A percentile compares a stretch with the other conserved stretches of the same genome.
Evolutionary conservation across 2,888 invertebrate genomes (phyloP).

Genomic region (Diaperis boleti): DNA sequence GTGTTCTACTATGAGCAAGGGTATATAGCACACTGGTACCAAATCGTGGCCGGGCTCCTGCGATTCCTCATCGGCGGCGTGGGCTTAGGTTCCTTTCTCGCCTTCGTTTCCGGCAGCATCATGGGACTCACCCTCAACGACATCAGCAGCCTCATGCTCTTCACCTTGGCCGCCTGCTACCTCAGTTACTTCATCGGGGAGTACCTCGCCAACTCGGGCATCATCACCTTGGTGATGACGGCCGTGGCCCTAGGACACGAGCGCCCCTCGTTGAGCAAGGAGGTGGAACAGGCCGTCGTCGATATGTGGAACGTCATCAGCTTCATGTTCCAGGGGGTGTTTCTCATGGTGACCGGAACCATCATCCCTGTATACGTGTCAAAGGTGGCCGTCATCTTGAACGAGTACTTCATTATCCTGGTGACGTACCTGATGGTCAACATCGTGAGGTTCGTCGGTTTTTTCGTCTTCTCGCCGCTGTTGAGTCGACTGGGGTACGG

Average conservation of each 20-base stretch:
- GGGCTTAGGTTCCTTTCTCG: constrained; percentile 3
- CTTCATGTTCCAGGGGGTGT: background rate
- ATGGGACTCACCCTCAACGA: constrained; percentile 8
- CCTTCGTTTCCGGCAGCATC: background rate
- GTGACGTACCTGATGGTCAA: constrained; percentile 13
- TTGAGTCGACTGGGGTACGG: constrained; percentile 11
- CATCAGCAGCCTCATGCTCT: background rate
- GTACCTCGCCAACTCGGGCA: background rate
- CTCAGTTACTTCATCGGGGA: constrained; percentile 1
- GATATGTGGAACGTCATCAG: constrained; percentile 10
- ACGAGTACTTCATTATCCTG: constrained; percentile 9
- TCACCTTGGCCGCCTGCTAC: constrained; percentile 6
- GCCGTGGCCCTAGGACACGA: constrained; percentile 7
- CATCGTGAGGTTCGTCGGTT: constrained; percentile 3
- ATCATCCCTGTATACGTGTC: background rate
- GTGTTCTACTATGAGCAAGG: background rate
- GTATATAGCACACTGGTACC: constrained; percentile 15
- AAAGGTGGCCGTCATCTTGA: background rate
- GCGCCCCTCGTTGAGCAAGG: background rate
- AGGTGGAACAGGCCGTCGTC: background rate
- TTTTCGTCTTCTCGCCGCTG: constrained; percentile 9
- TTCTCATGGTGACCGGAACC: background rate
- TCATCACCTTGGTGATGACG: background rate
- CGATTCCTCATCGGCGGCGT: background rate
- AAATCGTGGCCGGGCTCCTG: background rate